Conservation (phyloP, 2,888 invertebrate species). For the Macrosiphum euphorbiae region DNA sequence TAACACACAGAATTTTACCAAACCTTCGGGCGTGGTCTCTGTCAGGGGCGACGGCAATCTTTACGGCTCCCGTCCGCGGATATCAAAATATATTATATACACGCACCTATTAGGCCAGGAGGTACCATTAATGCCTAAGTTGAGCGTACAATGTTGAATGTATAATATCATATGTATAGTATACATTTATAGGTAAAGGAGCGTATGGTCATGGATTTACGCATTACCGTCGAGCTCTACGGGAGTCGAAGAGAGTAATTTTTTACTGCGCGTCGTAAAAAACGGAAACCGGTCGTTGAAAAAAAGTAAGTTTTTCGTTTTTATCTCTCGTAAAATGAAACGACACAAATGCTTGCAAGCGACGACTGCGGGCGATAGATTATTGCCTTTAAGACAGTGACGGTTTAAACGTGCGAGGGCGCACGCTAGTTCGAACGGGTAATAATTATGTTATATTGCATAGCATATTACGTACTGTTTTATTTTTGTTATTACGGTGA, state of each 20-base stretch:
- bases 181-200: background rate
- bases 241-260: background rate
- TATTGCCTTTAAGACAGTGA: background rate
- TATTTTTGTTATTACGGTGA: background rate
- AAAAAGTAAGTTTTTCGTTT: conserved; percentile 15
- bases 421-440: background rate
- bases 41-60: background rate
- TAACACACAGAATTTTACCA: background rate
- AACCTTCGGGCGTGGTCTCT: background rate
- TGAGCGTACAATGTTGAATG: background rate
- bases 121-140: background rate
- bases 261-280: conserved; percentile 51
- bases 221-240: background rate
- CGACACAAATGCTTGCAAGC: background rate
- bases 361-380: background rate
- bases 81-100: background rate
- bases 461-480: background rate
- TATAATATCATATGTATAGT: background rate
- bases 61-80: background rate
- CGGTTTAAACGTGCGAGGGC: background rate
- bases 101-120: background rate
- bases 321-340: conserved; percentile 4
- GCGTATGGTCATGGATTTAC: too few species aligned
- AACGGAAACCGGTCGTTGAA: conserved; percentile 35
- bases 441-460: background rate